phyloP scores from a whole-genome alignment of 2,797 vertebrate genomes.

The Lycodopsis pacificus region DNA sequence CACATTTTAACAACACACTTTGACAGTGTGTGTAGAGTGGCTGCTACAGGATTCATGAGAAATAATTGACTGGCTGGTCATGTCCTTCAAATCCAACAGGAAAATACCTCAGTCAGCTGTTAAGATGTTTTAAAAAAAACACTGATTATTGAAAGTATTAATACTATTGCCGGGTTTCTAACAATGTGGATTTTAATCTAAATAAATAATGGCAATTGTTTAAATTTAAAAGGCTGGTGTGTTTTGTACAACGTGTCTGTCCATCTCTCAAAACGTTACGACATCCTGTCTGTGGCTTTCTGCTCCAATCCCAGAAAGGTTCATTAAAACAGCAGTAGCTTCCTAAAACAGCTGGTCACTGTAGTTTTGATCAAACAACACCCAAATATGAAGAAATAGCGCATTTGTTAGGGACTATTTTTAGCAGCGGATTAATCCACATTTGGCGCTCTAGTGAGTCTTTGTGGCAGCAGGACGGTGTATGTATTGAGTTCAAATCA shows the following conservation, averaged over 20 bases:
- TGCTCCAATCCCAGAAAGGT: neutral
- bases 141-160: neutral
- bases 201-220: neutral
- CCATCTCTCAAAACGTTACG: neutral
- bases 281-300: neutral
- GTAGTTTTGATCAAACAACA: neutral
- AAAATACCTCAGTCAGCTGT: neutral
- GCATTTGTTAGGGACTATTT: no score
- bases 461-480: neutral
- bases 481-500: neutral
- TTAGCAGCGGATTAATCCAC: no score
- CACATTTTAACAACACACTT: constrained; percentile 22
- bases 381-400: no score
- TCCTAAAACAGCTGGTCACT: constrained; percentile 3
- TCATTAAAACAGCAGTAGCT: neutral
- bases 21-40: neutral
- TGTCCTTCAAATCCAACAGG: neutral
- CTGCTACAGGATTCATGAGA: neutral
- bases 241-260: neutral
- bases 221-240: neutral
- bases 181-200: neutral
- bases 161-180: neutral
- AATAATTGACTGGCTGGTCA: neutral
- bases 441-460: neutral
- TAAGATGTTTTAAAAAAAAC: neutral